These are phyloP conservation scores for Phocides pigmalion DNA, from an alignment of 1,140 invertebrate species.

Conservation along the genomic window DNA sequence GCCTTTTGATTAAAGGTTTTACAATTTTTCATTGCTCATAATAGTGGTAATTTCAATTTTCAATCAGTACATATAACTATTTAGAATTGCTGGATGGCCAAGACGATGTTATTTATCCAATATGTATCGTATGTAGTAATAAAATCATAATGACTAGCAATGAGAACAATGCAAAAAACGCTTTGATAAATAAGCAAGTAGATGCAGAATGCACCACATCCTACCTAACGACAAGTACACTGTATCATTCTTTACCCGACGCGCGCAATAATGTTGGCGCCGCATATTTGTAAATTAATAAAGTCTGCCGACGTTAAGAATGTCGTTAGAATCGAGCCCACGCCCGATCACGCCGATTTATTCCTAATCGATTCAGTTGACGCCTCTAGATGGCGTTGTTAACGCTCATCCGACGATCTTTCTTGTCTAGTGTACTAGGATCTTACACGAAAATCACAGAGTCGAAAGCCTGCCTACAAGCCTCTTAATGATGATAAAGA, in stretches of 20 bases:
- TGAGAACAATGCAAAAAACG: too few species aligned
- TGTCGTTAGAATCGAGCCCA: slow-evolving; percentile 48
- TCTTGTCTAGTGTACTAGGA: background rate
- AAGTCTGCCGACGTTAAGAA: slow-evolving; percentile 47
- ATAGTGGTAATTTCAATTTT: too few species aligned
- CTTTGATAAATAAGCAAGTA: too few species aligned
- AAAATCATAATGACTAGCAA: too few species aligned
- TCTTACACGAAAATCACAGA: background rate
- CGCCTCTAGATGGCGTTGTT: slow-evolving; percentile 42
- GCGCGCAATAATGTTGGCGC: slow-evolving; percentile 49
- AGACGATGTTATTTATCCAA: too few species aligned
- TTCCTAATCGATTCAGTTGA: slow-evolving; percentile 49
- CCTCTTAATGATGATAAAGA: slow-evolving; percentile 19
- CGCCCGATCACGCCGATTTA: slow-evolving; percentile 38
- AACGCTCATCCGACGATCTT: background rate
- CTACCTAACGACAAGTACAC: background rate
- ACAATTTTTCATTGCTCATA: too few species aligned
- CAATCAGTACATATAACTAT: too few species aligned
- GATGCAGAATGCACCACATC: slow-evolving; percentile 2
- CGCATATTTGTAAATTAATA: slow-evolving; percentile 62
- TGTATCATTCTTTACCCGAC: slow-evolving; percentile 16
- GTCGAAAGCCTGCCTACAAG: background rate
- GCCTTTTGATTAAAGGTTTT: too few species aligned
- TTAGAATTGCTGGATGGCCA: too few species aligned
- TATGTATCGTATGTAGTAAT: too few species aligned